phyloP scores from a whole-genome alignment of 2,888 invertebrate genomes.

The Saturnia japonica region DNA sequence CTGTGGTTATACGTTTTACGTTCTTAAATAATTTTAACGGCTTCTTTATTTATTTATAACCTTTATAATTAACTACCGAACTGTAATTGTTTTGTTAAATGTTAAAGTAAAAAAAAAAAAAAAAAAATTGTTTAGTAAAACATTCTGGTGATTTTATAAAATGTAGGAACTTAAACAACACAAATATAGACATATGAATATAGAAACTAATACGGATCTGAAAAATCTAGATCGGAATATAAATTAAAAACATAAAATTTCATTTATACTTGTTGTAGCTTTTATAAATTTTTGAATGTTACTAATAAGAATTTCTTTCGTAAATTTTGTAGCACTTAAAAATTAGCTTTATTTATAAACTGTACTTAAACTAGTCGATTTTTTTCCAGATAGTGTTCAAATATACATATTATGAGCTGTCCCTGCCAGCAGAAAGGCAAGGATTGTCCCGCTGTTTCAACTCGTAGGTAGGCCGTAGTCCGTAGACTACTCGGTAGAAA shows the following conservation, averaged over 20 bases:
- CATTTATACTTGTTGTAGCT: neutral
- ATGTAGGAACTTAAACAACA: no score
- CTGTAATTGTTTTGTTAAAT: no score
- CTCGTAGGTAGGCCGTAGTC: conserved; percentile 39
- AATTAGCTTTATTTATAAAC: neutral
- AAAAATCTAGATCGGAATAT: neutral
- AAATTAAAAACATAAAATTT: neutral
- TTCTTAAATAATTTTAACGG: neutral
- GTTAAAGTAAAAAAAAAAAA: no score
- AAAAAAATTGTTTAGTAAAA: no score
- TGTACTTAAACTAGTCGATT: conserved; percentile 1
- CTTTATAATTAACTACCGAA: no score
- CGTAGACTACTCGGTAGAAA: conserved; percentile 31
- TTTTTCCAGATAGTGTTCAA: conserved; percentile 18
- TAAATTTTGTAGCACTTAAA: neutral
- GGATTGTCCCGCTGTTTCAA: conserved; percentile 36
- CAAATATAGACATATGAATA: no score
- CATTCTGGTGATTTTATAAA: neutral
- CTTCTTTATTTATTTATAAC: neutral
- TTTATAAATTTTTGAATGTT: neutral
- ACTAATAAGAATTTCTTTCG: neutral
- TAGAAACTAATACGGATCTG: neutral
- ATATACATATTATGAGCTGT: conserved; percentile 44
- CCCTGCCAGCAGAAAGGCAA: conserved; percentile 36
- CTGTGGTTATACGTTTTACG: neutral